Conservation (phyloP, 2,797 vertebrate genomes). For the Sebastes minor region DNA sequence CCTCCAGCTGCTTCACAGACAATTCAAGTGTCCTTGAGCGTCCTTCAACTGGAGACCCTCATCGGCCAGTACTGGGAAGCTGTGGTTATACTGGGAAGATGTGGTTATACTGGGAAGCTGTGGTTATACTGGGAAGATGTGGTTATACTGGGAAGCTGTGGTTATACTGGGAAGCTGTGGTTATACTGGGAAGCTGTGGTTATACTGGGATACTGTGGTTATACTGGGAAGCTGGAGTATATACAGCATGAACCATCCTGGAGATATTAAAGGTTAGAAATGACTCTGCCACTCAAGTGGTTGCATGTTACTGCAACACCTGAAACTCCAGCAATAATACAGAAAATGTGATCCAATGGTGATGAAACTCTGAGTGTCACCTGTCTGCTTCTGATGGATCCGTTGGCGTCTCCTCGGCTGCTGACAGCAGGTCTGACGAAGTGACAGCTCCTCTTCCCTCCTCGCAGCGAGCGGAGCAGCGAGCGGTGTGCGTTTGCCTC, state of each 20-base stretch:
- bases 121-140: not conserved
- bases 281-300: not conserved
- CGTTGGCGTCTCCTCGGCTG: not conserved
- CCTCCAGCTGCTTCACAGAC: not conserved
- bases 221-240: not conserved
- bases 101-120: not conserved
- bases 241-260: not conserved
- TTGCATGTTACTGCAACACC: not conserved
- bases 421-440: constrained; percentile 6
- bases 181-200: too few relatives aligned
- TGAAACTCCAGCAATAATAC: not conserved
- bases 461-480: not conserved
- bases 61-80: not conserved
- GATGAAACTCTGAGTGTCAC: not conserved
- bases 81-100: not conserved
- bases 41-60: not conserved
- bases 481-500: not conserved
- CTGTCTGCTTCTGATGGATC: constrained; percentile 4
- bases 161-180: too few relatives aligned
- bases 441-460: not conserved
- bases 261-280: not conserved
- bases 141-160: too few relatives aligned
- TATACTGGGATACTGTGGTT: too few relatives aligned
- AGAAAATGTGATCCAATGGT: not conserved
- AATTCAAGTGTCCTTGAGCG: constrained; percentile 14